Evolutionary conservation across 2,113 vertebrate genomes (phyloP), one percentile per base, ranked within the genome.

Genomic region (Cyprinus carpio): DNA sequence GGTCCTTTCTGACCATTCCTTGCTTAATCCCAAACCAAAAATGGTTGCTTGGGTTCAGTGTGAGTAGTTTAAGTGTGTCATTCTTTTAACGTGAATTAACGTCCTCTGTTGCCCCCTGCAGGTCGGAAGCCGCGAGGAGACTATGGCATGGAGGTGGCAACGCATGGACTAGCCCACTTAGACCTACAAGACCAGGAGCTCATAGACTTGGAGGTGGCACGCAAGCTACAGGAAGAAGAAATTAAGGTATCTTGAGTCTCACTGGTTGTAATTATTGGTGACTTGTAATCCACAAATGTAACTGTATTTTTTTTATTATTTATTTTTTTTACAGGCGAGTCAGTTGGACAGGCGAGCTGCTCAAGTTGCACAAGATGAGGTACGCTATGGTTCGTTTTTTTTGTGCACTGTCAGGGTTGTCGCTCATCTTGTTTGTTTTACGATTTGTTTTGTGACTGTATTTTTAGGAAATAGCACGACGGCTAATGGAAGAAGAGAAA

Each of bases 401-500:
- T 10, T 37, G 6, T 9, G 4, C 6, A 43, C 12, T 46, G 23
- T 75, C 18, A 37, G 16, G 11, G 40, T 13, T 74, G 43, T 51
- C 3, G 3, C n/a, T 29, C 0, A 56, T 76, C 0, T 31, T 77
- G 7, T 15, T 25, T n/a, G 15, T 54, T 56, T 51, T 56, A 27
- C 2, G 6, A 56, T 43, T 31, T 16, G 5, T 37, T 16, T 37
- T 75, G n/a, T 25, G 7, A 71, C 8, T 62, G 23, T 8, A 16
- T 12, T 65, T 83, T 80, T 12, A 99, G 98, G 97, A 99, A 94
- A 96, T 98, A 0, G 98, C 97, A 76, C 95, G 97, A 10, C 93
- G 95, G 88, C 82, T 99, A 81, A 96, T 98, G 96, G 97, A 96
- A 10, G 96, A 97, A 91, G 97, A 99, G 90, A 97, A 97, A 88